These are phyloP conservation scores for Ctenodactylus gundi DNA, from an alignment of 2,113 vertebrate genomes.

Conservation along the genomic window DNA sequence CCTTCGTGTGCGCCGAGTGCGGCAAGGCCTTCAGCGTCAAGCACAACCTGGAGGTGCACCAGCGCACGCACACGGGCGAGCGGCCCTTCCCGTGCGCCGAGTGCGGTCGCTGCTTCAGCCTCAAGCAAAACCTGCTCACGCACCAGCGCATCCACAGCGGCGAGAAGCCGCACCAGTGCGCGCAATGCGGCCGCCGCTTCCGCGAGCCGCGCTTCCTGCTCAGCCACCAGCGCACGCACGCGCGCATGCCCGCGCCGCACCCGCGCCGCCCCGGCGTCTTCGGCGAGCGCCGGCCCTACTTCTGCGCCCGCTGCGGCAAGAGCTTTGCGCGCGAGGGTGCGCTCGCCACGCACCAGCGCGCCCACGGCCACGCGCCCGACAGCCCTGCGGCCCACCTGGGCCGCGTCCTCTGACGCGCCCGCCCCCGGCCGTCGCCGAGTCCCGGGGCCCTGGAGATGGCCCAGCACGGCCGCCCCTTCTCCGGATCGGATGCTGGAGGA, in stretches of 20 bases:
- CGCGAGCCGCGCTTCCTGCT: constrained; percentile 85
- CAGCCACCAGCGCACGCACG: constrained; percentile 81
- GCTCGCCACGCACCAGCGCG: constrained; percentile 87
- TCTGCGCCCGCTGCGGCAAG: constrained; percentile 87
- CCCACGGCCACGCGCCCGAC: constrained; percentile 79
- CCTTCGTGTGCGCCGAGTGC: constrained; percentile 82
- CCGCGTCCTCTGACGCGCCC: constrained; percentile 47
- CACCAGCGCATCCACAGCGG: constrained; percentile 84
- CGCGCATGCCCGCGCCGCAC: constrained; percentile 78
- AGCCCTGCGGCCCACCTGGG: constrained; percentile 75
- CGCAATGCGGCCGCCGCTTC: constrained; percentile 88
- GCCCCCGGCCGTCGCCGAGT: not conserved
- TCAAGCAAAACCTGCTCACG: constrained; percentile 81
- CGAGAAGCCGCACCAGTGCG: constrained; percentile 88
- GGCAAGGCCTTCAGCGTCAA: constrained; percentile 83
- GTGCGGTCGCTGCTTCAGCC: constrained; percentile 80
- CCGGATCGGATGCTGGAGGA: not conserved
- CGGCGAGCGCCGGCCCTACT: constrained; percentile 88
- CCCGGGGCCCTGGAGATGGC: not conserved
- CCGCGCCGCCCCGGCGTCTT: constrained; percentile 83
- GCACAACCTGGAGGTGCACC: constrained; percentile 82
- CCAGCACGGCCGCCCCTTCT: rapidly evolving
- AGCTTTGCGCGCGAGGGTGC: constrained; percentile 86
- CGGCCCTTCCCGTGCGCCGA: constrained; percentile 78
- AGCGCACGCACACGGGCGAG: constrained; percentile 82